Evolutionary conservation across 1,140 invertebrate genomes (phyloP).

Genomic region (Penaeus indicus): DNA sequence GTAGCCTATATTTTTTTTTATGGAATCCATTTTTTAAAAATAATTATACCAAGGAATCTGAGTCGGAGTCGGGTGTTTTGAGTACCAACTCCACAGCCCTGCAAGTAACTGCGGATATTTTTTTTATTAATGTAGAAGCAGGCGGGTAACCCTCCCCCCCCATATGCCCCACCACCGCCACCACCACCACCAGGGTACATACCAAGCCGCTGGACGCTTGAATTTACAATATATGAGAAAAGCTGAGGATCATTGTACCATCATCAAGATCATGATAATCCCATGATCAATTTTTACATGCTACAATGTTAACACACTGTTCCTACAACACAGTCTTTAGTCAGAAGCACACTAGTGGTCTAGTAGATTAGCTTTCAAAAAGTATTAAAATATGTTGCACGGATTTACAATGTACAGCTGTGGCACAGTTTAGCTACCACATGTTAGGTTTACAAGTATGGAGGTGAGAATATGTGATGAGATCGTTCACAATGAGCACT

Average conservation of each 20-base stretch:
- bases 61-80: too few species aligned
- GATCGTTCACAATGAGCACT: too few species aligned
- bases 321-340: constrained; percentile 41
- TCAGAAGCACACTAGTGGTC: constrained; percentile 53
- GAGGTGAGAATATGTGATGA: too few species aligned
- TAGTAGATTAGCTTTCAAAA: constrained; percentile 54
- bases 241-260: constrained; percentile 56
- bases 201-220: constrained; percentile 3
- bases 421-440: too few species aligned
- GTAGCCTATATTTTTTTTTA: too few species aligned
- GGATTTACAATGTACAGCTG: neutral
- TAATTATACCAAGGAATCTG: too few species aligned
- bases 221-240: constrained; percentile 41
- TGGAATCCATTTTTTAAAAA: too few species aligned
- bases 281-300: constrained; percentile 7
- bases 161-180: constrained; percentile 9
- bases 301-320: constrained; percentile 45
- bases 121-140: too few species aligned
- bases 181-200: neutral
- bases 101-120: too few species aligned
- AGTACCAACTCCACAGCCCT: too few species aligned
- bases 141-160: neutral
- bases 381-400: constrained; percentile 59
- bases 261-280: constrained; percentile 13
- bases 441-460: too few species aligned